A percentile compares a stretch with the other conserved stretches of the same genome.
These are phyloP conservation scores for Blomia tropicalis DNA, from an alignment of 2,888 invertebrate species.

Conservation along the genomic window DNA sequence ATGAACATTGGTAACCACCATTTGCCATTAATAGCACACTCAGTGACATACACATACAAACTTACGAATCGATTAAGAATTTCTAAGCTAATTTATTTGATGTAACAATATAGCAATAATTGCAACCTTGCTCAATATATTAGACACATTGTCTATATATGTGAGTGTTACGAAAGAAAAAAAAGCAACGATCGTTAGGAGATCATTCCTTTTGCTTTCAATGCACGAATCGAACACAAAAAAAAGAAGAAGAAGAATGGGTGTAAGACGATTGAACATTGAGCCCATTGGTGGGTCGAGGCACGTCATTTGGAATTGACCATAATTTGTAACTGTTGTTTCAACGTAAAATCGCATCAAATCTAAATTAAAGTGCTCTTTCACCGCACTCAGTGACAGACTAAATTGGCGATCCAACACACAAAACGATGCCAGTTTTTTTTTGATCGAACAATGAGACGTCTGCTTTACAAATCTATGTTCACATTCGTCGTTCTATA, in stretches of 20 bases:
- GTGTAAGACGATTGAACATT: neutral
- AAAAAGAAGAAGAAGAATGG: neutral
- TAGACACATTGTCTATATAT: too few relatives aligned
- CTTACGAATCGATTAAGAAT: constrained; percentile 12
- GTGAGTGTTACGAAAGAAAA: too few relatives aligned
- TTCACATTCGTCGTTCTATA: too few relatives aligned
- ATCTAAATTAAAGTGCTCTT: constrained; percentile 15
- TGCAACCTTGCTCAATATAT: neutral
- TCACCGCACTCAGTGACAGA: neutral
- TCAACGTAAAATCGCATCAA: neutral
- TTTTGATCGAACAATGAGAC: too few relatives aligned
- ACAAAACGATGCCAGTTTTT: too few relatives aligned
- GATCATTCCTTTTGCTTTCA: too few relatives aligned
- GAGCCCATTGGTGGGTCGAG: too few relatives aligned
- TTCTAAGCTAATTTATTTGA: constrained; percentile 12
- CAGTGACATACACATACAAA: too few relatives aligned
- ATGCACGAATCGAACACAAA: neutral
- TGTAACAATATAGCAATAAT: constrained; percentile 2
- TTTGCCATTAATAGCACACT: constrained; percentile 12
- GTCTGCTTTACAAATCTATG: too few relatives aligned
- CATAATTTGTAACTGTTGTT: constrained; percentile 4
- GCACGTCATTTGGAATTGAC: neutral
- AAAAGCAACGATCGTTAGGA: too few relatives aligned
- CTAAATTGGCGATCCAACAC: constrained; percentile 1
- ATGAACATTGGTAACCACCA: too few relatives aligned